Evolutionary conservation across 2,797 vertebrate species (phyloP).

Genomic region (Onychomys arenicola): DNA sequence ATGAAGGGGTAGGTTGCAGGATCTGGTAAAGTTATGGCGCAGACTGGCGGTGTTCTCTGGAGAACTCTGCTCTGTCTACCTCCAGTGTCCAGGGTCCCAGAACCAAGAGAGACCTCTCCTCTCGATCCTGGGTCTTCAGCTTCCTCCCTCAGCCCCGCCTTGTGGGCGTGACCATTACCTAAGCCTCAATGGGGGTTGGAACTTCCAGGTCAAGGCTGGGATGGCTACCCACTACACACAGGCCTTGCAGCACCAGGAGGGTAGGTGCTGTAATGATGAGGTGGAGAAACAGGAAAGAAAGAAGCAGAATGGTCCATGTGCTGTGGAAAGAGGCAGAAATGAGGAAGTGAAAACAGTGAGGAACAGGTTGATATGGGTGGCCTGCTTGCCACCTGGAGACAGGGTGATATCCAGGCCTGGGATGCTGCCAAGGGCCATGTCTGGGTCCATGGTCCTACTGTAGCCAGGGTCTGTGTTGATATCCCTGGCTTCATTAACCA

Average conservation of each 20-base stretch:
- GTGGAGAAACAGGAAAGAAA: background rate
- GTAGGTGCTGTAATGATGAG: background rate
- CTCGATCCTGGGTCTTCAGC: too few species aligned
- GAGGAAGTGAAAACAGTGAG: background rate
- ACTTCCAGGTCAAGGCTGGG: too few species aligned
- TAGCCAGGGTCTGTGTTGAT: background rate
- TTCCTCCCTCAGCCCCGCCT: too few species aligned
- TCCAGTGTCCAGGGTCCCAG: too few species aligned
- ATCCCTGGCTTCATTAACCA: background rate
- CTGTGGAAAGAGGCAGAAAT: background rate
- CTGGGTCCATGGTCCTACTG: background rate
- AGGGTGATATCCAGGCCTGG: background rate
- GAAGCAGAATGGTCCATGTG: background rate
- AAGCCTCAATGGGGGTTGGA: too few species aligned
- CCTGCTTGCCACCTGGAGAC: background rate
- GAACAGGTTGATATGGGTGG: background rate
- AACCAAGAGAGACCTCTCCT: too few species aligned
- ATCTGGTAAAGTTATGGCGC: too few species aligned
- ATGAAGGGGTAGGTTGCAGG: too few species aligned
- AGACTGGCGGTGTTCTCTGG: too few species aligned
- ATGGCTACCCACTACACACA: too few species aligned
- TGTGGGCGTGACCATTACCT: too few species aligned
- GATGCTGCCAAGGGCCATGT: background rate
- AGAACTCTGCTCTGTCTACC: too few species aligned
- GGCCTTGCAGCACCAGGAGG: background rate